phyloP scores from a whole-genome alignment of 2,888 invertebrate genomes.

The Drosophila pegasa region DNA sequence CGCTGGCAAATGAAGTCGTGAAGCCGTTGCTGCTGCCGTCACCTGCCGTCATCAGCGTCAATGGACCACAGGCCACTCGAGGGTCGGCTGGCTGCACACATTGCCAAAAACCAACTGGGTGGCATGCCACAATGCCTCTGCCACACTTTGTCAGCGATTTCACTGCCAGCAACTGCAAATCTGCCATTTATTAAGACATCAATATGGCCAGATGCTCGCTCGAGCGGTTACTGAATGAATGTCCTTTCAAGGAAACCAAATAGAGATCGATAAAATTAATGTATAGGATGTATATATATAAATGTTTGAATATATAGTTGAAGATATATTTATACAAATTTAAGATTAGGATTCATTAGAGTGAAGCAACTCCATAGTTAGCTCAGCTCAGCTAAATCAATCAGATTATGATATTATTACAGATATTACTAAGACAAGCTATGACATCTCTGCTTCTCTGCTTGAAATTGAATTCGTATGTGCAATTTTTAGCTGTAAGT shows the following conservation, averaged over 20 bases:
- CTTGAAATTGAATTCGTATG: no score
- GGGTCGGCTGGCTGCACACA: slow-evolving; percentile 2
- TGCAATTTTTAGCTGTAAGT: no score
- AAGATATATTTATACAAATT: no score
- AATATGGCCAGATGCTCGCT: slow-evolving; percentile 9
- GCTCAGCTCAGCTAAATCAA: no score
- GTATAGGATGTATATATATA: no score
- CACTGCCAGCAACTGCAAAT: not conserved
- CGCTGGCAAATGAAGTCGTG: slow-evolving; percentile 40
- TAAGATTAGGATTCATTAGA: no score
- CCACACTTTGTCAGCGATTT: slow-evolving; percentile 9
- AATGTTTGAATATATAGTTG: no score
- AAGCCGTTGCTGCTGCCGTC: slow-evolving; percentile 3
- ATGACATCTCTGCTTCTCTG: no score
- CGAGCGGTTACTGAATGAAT: not conserved
- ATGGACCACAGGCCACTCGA: slow-evolving; percentile 49
- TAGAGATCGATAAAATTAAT: no score
- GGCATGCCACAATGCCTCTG: slow-evolving; percentile 35
- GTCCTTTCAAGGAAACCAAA: not conserved
- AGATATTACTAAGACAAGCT: no score
- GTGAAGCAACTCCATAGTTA: no score
- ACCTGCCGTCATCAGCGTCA: slow-evolving; percentile 6
- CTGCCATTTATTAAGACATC: slow-evolving; percentile 29
- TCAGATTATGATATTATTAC: no score
- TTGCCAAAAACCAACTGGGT: slow-evolving; percentile 31